Percentiles rank a stretch among this genome's conserved stretches.
These are phyloP conservation scores for Tipula lateralis DNA, from an alignment of 2,888 invertebrate genomes.

Conservation along the genomic window DNA sequence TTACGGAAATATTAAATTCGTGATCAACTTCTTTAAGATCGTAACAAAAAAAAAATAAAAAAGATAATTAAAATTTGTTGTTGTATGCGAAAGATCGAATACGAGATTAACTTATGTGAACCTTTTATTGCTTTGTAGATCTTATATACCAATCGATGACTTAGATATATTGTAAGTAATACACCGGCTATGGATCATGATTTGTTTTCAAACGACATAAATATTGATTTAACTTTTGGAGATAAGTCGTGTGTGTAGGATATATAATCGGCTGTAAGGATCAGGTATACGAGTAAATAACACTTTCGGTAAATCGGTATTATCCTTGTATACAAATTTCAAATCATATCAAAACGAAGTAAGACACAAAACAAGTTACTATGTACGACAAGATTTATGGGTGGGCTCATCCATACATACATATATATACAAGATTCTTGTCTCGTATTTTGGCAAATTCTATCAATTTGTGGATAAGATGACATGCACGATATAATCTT, in stretches of 20 bases:
- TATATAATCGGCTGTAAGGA: not conserved
- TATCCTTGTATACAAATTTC: not conserved
- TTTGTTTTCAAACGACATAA: not conserved
- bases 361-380: not conserved
- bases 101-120: conserved; percentile 11
- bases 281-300: not conserved
- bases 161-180: not conserved
- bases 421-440: not conserved
- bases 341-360: not conserved
- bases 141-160: not conserved
- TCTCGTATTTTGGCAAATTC: not conserved
- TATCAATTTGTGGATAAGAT: conserved; percentile 9
- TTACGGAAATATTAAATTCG: conserved; percentile 11
- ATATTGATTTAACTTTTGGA: not conserved
- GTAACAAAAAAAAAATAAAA: not conserved
- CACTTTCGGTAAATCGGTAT: not conserved
- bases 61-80: not conserved
- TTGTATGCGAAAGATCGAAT: not conserved
- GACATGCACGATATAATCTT: not conserved
- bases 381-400: not conserved
- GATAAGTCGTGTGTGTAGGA: not conserved
- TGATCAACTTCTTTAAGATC: not conserved
- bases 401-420: not conserved
- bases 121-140: not conserved
- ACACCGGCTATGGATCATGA: too few relatives aligned